Conservation (phyloP, 2,888 invertebrate species). For the Nemapogon koenigi region DNA sequence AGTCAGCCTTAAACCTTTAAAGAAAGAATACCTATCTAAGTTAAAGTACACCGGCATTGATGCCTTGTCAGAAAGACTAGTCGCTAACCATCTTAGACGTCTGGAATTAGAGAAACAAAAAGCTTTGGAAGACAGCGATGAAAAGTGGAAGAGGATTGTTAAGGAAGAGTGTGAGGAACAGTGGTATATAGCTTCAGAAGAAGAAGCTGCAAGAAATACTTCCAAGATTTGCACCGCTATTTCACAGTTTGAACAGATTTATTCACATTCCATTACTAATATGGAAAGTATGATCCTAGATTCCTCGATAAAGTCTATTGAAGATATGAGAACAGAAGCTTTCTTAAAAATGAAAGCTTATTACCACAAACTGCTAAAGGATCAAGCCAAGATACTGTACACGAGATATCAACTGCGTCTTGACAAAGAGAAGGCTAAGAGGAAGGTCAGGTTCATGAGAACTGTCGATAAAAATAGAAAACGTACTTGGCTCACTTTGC, state of each 20-base stretch:
- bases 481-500: slow-evolving; percentile 24
- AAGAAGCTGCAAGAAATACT: slow-evolving; percentile 28
- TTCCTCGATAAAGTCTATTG: slow-evolving; percentile 32
- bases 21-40: slow-evolving; percentile 28
- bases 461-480: slow-evolving; percentile 25
- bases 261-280: slow-evolving; percentile 30
- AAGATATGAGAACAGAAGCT: slow-evolving; percentile 25
- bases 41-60: slow-evolving; percentile 35
- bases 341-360: slow-evolving; percentile 29
- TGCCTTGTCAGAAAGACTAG: slow-evolving; percentile 26
- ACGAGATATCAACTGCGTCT: slow-evolving; percentile 32
- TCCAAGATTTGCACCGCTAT: slow-evolving; percentile 29
- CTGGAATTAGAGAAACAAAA: slow-evolving; percentile 28
- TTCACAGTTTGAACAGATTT: slow-evolving; percentile 31
- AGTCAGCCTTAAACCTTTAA: slow-evolving; percentile 35
- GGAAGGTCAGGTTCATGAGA: slow-evolving; percentile 31
- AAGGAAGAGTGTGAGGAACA: slow-evolving; percentile 20
- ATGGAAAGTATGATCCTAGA: slow-evolving; percentile 35
- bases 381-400: slow-evolving; percentile 35
- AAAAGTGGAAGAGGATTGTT: slow-evolving; percentile 31
- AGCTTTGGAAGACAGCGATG: slow-evolving; percentile 28
- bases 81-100: slow-evolving; percentile 24
- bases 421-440: slow-evolving; percentile 24
- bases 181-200: slow-evolving; percentile 18
- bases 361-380: slow-evolving; percentile 27